These are phyloP conservation scores for Trinectes maculatus DNA, from an alignment of 2,113 vertebrate genomes.

Conservation along the genomic window DNA sequence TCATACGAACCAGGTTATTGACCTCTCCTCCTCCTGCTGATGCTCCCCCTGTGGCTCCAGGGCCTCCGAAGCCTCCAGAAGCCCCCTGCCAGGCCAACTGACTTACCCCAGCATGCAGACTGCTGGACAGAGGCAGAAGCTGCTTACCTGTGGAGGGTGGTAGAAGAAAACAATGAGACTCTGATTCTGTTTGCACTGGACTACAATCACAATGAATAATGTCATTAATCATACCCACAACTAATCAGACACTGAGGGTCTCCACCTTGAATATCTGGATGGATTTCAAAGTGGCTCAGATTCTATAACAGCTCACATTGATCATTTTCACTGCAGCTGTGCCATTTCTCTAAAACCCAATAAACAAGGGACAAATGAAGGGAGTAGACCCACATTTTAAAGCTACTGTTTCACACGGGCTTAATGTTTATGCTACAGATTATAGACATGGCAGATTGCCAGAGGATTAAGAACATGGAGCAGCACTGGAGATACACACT, in stretches of 20 bases:
- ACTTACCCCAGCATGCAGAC: constrained; percentile 89
- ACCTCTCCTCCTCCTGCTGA: constrained; percentile 82
- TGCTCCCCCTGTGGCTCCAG: constrained; percentile 12
- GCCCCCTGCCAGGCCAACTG: constrained; percentile 85
- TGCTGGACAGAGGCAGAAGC: constrained; percentile 92
- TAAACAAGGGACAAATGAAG: neutral
- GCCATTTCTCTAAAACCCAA: neutral
- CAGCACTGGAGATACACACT: neutral
- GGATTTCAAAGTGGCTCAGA: neutral
- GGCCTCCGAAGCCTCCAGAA: constrained; percentile 4
- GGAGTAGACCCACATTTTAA: no score
- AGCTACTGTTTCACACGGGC: neutral
- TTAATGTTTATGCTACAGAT: constrained; percentile 4
- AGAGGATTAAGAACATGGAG: neutral
- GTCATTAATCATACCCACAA: neutral
- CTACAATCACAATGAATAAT: neutral
- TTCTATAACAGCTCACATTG: neutral
- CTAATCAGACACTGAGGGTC: neutral
- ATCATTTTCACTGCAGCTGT: neutral
- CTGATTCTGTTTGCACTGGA: neutral
- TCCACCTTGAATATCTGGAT: constrained; percentile 2
- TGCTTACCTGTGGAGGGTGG: constrained; percentile 86
- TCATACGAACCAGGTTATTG: constrained; percentile 95
- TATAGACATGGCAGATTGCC: neutral
- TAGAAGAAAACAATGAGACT: neutral